These are phyloP conservation scores for Aselliscus stoliczkanus DNA, from an alignment of 2,797 vertebrate species.

Conservation along the genomic window DNA sequence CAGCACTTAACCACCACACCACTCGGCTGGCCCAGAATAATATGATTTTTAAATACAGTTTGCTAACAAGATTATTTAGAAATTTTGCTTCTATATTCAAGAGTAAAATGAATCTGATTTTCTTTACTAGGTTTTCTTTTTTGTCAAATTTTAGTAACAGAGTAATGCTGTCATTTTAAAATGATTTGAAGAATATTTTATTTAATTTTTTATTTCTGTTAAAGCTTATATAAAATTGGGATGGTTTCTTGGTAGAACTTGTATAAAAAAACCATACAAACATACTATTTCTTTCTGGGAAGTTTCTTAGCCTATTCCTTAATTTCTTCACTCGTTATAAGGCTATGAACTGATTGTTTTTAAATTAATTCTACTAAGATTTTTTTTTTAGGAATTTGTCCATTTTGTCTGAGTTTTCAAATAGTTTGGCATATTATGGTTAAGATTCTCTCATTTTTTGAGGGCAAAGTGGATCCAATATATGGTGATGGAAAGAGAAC, in stretches of 20 bases:
- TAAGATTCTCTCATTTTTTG: neutral
- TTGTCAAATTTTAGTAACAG: neutral
- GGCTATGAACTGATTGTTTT: neutral
- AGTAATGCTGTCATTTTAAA: neutral
- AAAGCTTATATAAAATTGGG: neutral
- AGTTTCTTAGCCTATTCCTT: neutral
- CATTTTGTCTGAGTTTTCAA: neutral
- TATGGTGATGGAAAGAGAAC: no score
- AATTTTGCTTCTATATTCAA: neutral
- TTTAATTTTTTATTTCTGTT: neutral
- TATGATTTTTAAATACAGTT: neutral
- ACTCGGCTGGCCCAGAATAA: no score
- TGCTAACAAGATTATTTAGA: neutral
- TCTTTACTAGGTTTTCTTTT: neutral
- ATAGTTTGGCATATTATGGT: neutral
- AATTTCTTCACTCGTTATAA: neutral
- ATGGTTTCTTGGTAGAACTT: neutral
- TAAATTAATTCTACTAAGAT: neutral
- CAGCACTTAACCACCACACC: no score
- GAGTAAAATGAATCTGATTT: neutral
- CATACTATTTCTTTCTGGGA: neutral
- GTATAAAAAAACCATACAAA: neutral
- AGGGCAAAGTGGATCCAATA: no score
- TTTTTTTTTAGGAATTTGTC: neutral
- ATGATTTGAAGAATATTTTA: neutral